phyloP scores from a whole-genome alignment of 2,113 vertebrate species.

The Penelope pileata region DNA sequence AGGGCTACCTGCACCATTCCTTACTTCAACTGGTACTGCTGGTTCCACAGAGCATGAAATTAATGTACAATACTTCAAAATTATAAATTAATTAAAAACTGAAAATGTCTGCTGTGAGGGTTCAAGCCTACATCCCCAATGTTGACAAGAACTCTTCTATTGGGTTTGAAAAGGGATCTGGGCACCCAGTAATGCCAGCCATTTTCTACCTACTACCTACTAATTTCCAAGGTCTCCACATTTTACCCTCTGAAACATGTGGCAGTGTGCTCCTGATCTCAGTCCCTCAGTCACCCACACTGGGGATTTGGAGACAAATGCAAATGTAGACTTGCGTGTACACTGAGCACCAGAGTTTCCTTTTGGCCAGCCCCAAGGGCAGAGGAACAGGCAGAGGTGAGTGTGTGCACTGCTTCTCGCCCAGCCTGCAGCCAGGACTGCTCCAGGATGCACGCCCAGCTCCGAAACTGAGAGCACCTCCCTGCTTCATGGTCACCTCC shows the following conservation, averaged over 20 bases:
- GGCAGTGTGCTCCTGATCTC: neutral
- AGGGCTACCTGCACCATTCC: neutral
- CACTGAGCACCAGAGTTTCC: neutral
- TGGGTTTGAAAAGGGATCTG: neutral
- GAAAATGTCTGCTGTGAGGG: neutral
- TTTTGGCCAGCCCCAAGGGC: neutral
- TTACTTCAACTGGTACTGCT: neutral
- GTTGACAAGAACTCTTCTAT: neutral
- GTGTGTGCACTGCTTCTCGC: fast-evolving
- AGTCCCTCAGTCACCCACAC: neutral
- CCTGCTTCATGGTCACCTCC: fast-evolving
- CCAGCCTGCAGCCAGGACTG: neutral
- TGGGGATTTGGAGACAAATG: neutral
- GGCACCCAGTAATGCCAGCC: fast-evolving
- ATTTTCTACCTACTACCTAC: neutral
- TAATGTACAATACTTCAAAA: neutral
- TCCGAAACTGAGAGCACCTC: neutral
- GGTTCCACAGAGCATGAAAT: neutral
- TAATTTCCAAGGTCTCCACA: neutral
- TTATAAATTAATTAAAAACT: neutral
- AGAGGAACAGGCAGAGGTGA: neutral
- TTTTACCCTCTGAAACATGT: neutral
- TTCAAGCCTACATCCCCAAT: neutral
- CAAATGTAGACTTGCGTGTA: neutral
- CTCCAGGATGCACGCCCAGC: fast-evolving